A percentile compares a stretch with the other conserved stretches of the same genome.
Conservation (phyloP, 2,888 invertebrate species). For the Aphodius sticticus region DNA sequence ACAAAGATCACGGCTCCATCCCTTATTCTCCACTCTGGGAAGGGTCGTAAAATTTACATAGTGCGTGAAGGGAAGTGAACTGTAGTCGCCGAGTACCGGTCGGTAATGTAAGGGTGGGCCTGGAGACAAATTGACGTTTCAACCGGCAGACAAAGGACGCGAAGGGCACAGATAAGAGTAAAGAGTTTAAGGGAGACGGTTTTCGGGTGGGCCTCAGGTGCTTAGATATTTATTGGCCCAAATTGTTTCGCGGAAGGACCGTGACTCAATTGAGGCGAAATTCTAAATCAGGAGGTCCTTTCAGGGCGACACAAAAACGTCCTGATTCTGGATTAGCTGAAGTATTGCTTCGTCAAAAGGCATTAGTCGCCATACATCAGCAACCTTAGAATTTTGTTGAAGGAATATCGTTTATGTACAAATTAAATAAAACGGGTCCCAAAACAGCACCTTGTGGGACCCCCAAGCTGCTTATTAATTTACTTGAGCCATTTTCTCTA, state of each 20-base stretch:
- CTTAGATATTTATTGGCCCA: conserved; percentile 17
- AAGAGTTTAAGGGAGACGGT: conserved; percentile 20
- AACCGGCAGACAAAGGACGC: conserved; percentile 31
- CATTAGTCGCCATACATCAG: background rate
- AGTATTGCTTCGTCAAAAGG: background rate
- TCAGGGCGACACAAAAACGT: background rate
- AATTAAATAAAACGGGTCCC: too few relatives aligned
- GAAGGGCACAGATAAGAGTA: conserved; percentile 25
- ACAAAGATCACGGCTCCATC: background rate
- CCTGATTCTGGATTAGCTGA: background rate
- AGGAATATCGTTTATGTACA: too few relatives aligned
- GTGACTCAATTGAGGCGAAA: background rate
- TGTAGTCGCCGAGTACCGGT: background rate
- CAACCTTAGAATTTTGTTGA: too few relatives aligned
- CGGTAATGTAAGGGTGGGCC: conserved; percentile 27
- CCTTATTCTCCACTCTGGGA: background rate
- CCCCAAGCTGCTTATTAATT: too few relatives aligned
- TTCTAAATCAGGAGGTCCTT: background rate
- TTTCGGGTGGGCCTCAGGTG: background rate
- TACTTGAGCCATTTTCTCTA: too few relatives aligned
- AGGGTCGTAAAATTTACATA: conserved; percentile 26
- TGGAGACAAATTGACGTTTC: conserved; percentile 38
- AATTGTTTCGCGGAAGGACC: conserved; percentile 19
- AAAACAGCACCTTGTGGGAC: too few relatives aligned
- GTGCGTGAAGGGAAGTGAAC: conserved; percentile 15